These are phyloP conservation scores for Onychorhynchus coronatus DNA, from an alignment of 2,113 vertebrate genomes.

Conservation along the genomic window DNA sequence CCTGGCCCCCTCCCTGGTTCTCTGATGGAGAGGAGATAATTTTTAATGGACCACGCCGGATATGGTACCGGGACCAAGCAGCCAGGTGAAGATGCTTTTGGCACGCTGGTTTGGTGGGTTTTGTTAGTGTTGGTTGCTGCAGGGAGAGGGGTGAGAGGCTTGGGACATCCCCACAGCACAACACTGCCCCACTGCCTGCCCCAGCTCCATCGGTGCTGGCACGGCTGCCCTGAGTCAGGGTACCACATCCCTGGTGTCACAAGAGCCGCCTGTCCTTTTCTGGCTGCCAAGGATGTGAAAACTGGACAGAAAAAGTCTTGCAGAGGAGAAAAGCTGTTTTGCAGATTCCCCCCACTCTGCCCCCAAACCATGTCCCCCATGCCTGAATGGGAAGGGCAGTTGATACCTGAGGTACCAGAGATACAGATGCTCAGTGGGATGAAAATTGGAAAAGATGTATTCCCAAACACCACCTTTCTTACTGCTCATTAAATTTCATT, in stretches of 20 bases:
- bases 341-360: not conserved
- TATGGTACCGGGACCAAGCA: not conserved
- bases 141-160: not conserved
- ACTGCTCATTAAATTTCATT: not conserved
- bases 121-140: not conserved
- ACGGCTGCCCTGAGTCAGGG: fast-evolving
- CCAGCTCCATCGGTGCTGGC: fast-evolving
- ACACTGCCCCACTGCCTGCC: not conserved
- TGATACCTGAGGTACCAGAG: not conserved
- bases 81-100: not conserved
- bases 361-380: not conserved
- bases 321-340: not conserved
- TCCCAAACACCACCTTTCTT: not conserved
- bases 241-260: fast-evolving
- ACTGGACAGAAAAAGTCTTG: not conserved
- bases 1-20: not conserved
- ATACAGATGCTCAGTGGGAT: not conserved
- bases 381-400: not conserved
- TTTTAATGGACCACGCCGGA: not conserved
- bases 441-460: not conserved
- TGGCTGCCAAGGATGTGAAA: fast-evolving
- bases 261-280: not conserved
- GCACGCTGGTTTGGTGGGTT: not conserved
- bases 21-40: not conserved
- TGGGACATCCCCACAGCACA: fast-evolving